Conservation (phyloP, 2,888 invertebrate species). For the Amphimallon solstitiale region DNA sequence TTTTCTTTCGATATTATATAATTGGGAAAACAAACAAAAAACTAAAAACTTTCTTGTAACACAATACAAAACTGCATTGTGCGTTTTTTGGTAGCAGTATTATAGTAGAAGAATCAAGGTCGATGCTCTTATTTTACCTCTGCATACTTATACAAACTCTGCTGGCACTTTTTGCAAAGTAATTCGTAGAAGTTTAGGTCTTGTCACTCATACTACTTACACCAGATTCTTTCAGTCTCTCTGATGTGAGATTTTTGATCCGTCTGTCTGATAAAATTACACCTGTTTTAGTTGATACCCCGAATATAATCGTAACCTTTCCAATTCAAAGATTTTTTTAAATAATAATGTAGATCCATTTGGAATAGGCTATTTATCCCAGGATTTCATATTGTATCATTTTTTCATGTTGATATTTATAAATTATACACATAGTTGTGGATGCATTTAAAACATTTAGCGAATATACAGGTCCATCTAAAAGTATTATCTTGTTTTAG, state of each 20-base stretch:
- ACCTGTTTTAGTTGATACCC: slow-evolving; percentile 25
- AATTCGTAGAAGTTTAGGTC: slow-evolving; percentile 57
- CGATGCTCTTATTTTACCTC: slow-evolving; percentile 57
- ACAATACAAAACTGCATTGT: slow-evolving; percentile 18
- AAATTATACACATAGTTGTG: no score
- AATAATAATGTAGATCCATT: slow-evolving; percentile 16
- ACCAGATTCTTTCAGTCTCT: slow-evolving; percentile 53
- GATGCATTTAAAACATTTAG: no score
- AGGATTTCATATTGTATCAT: no score
- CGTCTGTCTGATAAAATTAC: slow-evolving; percentile 36
- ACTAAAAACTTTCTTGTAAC: background rate
- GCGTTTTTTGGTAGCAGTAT: slow-evolving; percentile 46
- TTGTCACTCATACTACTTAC: slow-evolving; percentile 55
- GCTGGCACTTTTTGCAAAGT: slow-evolving; percentile 56
- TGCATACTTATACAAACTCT: slow-evolving; percentile 56
- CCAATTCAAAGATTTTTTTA: slow-evolving; percentile 7
- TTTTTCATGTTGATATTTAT: no score
- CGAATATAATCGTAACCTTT: slow-evolving; percentile 9
- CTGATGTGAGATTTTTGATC: slow-evolving; percentile 41
- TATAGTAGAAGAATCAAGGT: slow-evolving; percentile 47
- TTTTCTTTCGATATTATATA: background rate
- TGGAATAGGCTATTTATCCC: no score
- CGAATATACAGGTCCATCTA: no score
- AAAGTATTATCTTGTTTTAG: no score
- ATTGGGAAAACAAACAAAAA: background rate